Percentiles rank a stretch among this genome's conserved stretches.
Conservation (phyloP, 35 echinoderm and acorn worm species). For the Hemicentrotus pulcherrimus region DNA sequence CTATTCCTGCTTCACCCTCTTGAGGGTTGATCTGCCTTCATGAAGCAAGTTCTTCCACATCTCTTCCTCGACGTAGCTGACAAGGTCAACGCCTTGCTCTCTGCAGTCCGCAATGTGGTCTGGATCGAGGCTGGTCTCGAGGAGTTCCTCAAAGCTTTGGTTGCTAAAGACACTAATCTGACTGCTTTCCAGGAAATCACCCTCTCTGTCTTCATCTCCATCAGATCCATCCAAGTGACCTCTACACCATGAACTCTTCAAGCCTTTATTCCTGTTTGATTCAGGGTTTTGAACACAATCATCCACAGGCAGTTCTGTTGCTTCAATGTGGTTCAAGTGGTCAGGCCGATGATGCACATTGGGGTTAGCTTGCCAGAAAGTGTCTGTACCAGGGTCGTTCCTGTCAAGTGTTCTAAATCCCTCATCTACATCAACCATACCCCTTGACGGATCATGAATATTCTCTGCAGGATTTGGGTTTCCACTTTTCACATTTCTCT, state of each 20-base stretch:
- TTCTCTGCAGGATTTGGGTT: background rate
- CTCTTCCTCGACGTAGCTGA: slow-evolving; percentile 14
- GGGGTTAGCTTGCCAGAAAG: background rate
- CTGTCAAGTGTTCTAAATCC: background rate
- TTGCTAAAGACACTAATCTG: background rate
- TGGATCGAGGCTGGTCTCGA: background rate
- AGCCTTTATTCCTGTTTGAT: background rate
- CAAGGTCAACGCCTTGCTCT: background rate
- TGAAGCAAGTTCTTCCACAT: slow-evolving; percentile 24
- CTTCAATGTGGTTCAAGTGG: background rate
- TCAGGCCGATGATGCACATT: background rate
- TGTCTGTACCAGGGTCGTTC: background rate
- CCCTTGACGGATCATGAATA: background rate
- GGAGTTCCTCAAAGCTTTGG: slow-evolving; percentile 1
- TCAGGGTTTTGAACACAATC: background rate
- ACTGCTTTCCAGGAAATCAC: background rate
- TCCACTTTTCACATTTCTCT: background rate
- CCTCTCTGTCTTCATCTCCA: background rate
- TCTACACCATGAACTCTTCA: background rate
- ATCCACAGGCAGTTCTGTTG: background rate
- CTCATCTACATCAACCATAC: background rate
- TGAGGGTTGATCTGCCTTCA: background rate
- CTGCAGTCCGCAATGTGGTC: background rate
- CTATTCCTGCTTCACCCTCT: slow-evolving; percentile 8
- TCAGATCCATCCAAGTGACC: background rate